A percentile compares a stretch with the other conserved stretches of the same genome.
These are phyloP conservation scores for Tetramorium simillimum DNA, from an alignment of 1,140 invertebrate genomes.

Conservation along the genomic window DNA sequence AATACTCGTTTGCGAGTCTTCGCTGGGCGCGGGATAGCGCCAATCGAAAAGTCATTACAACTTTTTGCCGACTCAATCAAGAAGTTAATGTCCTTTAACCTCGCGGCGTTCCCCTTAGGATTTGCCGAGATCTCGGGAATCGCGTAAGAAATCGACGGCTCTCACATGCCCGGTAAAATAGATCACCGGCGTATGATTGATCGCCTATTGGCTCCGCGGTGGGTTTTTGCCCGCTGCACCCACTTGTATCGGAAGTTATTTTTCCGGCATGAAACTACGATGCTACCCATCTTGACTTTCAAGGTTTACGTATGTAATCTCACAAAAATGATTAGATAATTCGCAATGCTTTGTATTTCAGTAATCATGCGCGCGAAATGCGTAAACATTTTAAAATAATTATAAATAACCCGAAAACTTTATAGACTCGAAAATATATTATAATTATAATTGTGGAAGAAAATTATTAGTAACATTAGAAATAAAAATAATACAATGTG, in stretches of 20 bases:
- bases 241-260: constrained; percentile 60
- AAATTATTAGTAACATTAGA: not conserved
- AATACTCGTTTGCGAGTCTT: constrained; percentile 47
- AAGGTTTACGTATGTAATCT: constrained; percentile 2
- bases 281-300: constrained; percentile 22
- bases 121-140: constrained; percentile 71
- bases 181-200: constrained; percentile 83
- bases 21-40: constrained; percentile 24
- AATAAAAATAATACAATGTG: not conserved
- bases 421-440: not conserved
- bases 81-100: constrained; percentile 85
- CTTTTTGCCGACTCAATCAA: constrained; percentile 84
- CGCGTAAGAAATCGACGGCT: constrained; percentile 81
- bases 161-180: constrained; percentile 83
- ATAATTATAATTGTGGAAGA: constrained; percentile 13
- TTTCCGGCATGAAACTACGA: constrained; percentile 23
- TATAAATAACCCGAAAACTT: not conserved
- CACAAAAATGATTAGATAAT: constrained; percentile 5
- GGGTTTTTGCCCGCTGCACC: constrained; percentile 65
- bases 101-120: constrained; percentile 78
- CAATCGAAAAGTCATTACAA: constrained; percentile 84
- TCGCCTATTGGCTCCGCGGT: constrained; percentile 78
- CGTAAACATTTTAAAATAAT: not conserved
- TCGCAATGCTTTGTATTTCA: not conserved
- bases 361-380: not conserved